Conservation (phyloP, 1,140 invertebrate genomes). For the Dreissena polymorpha region DNA sequence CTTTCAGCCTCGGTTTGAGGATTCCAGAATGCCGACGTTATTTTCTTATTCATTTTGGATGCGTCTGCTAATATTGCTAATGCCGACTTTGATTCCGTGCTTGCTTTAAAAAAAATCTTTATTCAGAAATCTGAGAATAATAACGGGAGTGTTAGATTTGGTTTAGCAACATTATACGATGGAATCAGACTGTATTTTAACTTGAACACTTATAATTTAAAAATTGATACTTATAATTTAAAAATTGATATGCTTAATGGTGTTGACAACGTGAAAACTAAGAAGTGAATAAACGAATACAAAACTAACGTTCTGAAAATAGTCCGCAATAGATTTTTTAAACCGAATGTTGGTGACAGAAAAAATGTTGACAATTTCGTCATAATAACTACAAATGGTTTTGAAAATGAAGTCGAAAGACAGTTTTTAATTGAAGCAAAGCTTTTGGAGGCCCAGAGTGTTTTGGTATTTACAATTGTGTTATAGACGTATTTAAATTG, state of each 20-base stretch:
- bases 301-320: constrained; percentile 53
- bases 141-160: constrained; percentile 67
- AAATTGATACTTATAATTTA: constrained; percentile 45
- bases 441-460: constrained; percentile 29
- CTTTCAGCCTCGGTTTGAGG: constrained; percentile 34
- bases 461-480: constrained; percentile 68
- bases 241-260: constrained; percentile 55
- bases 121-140: constrained; percentile 66
- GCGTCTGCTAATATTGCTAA: constrained; percentile 68
- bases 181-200: constrained; percentile 56
- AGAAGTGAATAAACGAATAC: constrained; percentile 37
- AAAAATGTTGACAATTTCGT: constrained; percentile 58
- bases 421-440: constrained; percentile 63
- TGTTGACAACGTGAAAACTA: constrained; percentile 52
- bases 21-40: constrained; percentile 68
- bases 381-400: constrained; percentile 66
- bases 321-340: constrained; percentile 55
- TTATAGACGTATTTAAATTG: too few species aligned
- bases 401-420: constrained; percentile 63
- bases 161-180: constrained; percentile 65
- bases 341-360: constrained; percentile 58
- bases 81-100: constrained; percentile 65
- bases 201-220: too few species aligned
- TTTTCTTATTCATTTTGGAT: constrained; percentile 71
- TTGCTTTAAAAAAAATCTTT: constrained; percentile 65